Evolutionary conservation across 2,797 vertebrate genomes (phyloP).

Genomic region (Neostethus bicornis): DNA sequence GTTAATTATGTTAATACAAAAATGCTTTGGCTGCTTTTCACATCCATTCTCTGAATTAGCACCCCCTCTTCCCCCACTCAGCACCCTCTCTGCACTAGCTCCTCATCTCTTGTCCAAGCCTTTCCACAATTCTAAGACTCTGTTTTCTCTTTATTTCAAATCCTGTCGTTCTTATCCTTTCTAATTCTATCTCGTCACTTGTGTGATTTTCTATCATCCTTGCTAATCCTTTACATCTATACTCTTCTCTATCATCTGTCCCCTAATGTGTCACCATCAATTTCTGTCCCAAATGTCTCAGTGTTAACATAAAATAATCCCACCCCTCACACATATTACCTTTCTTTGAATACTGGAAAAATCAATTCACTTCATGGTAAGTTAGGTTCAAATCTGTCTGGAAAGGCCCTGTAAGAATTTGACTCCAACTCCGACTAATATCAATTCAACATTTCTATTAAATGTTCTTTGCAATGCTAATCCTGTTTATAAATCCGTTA

Average conservation of each 20-base stretch:
- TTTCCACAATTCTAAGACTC: constrained; percentile 45
- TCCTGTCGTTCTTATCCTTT: constrained; percentile 63
- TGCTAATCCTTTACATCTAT: constrained; percentile 59
- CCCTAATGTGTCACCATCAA: constrained; percentile 45
- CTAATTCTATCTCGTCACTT: constrained; percentile 63
- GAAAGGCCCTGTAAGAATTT: constrained; percentile 77
- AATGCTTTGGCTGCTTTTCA: constrained; percentile 75
- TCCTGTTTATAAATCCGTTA: constrained; percentile 90
- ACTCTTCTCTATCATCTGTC: constrained; percentile 40
- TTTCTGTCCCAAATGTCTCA: constrained; percentile 48
- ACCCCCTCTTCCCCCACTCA: constrained; percentile 70
- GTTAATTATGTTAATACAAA: constrained; percentile 84
- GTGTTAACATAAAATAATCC: too few species aligned
- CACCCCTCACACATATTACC: constrained; percentile 38
- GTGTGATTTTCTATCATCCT: constrained; percentile 42
- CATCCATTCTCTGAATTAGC: constrained; percentile 76
- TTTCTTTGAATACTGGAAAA: constrained; percentile 40
- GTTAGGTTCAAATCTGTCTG: constrained; percentile 59
- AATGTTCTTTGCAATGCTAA: constrained; percentile 97
- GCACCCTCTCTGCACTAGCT: constrained; percentile 64
- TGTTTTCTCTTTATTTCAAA: constrained; percentile 57
- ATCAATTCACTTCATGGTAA: constrained; percentile 61
- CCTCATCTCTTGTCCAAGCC: constrained; percentile 62
- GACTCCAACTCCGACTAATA: constrained; percentile 91
- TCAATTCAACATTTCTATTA: constrained; percentile 86